A percentile compares a stretch with the other conserved stretches of the same genome.
Evolutionary conservation across 2,888 invertebrate genomes (phyloP).

Genomic region (Blomia tropicalis): DNA sequence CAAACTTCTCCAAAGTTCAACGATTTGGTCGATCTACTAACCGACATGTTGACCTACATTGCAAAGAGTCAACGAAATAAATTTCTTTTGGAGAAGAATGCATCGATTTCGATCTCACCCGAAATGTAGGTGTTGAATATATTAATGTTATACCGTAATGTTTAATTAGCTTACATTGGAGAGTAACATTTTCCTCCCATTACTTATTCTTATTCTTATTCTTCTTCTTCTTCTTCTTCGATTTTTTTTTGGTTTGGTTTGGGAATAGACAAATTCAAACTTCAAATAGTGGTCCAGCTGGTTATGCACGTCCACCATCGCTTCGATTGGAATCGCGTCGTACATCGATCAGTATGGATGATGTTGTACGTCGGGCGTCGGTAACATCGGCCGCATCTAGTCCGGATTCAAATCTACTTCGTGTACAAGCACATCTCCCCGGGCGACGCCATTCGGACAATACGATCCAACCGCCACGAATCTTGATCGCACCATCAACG

Average conservation of each 20-base stretch:
- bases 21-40: constrained; percentile 59
- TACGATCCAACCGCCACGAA: constrained; percentile 66
- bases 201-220: neutral
- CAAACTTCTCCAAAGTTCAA: constrained; percentile 37
- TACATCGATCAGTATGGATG: constrained; percentile 31
- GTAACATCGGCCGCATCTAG: constrained; percentile 25
- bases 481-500: constrained; percentile 70
- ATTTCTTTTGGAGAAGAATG: constrained; percentile 63
- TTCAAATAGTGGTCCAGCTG: constrained; percentile 25
- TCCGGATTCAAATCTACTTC: constrained; percentile 66
- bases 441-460: constrained; percentile 78
- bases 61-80: constrained; percentile 66
- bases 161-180: too few relatives aligned
- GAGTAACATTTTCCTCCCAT: neutral
- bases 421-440: constrained; percentile 63
- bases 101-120: neutral
- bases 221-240: neutral
- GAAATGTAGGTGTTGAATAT: constrained; percentile 3
- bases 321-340: constrained; percentile 31
- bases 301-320: constrained; percentile 31
- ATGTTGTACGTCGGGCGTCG: constrained; percentile 30
- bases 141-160: too few relatives aligned
- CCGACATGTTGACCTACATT: constrained; percentile 60
- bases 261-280: neutral
- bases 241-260: neutral